Evolutionary conservation across 2,888 invertebrate species (phyloP).

Genomic region (Spilosoma lubricipeda): DNA sequence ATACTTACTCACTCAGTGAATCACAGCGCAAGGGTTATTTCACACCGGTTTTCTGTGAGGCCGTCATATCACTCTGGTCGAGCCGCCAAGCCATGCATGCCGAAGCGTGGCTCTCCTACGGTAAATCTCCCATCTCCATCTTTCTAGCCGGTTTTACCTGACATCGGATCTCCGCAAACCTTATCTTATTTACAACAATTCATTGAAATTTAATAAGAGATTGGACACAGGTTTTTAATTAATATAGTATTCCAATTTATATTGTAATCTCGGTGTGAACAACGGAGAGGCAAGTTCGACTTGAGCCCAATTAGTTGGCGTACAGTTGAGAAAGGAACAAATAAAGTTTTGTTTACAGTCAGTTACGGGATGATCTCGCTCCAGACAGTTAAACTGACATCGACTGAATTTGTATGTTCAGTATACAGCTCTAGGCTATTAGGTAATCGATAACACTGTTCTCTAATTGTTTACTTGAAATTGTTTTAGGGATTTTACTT

Average conservation of each 20-base stretch:
- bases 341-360: constrained; percentile 56
- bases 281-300: constrained; percentile 54
- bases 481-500: constrained; percentile 11
- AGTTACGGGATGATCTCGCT: constrained; percentile 53
- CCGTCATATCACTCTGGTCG: no score
- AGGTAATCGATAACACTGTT: constrained; percentile 24
- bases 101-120: no score
- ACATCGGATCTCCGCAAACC: no score
- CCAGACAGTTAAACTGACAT: constrained; percentile 52
- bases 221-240: neutral
- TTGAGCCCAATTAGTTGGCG: constrained; percentile 59
- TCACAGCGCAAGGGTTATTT: no score
- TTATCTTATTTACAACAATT: neutral
- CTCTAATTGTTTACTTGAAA: constrained; percentile 11
- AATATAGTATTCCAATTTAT: constrained; percentile 17
- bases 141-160: neutral
- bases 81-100: no score
- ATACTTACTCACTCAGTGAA: no score
- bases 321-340: constrained; percentile 57
- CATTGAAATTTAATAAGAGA: neutral
- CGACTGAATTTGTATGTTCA: constrained; percentile 48
- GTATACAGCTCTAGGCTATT: constrained; percentile 30
- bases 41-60: no score
- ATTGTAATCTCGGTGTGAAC: constrained; percentile 30
- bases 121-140: no score